Evolutionary conservation across 2,888 invertebrate species (phyloP).

Genomic region (Ctenicera cuprea): DNA sequence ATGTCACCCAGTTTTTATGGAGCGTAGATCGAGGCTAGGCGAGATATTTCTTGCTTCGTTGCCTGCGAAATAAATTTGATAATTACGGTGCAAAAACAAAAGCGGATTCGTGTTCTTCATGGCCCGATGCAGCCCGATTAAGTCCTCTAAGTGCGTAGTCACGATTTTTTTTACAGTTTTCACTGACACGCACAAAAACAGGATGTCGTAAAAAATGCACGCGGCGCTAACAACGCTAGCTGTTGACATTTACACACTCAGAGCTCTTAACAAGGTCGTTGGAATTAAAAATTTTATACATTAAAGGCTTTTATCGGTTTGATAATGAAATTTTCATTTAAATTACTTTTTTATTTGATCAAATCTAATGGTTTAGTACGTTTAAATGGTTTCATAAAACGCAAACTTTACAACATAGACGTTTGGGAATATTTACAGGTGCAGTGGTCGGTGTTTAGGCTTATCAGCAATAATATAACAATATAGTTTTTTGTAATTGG

Average conservation of each 20-base stretch:
- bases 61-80: constrained; percentile 49
- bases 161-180: constrained; percentile 47
- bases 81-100: constrained; percentile 48
- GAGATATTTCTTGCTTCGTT: constrained; percentile 44
- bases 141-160: constrained; percentile 47
- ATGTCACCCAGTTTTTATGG: constrained; percentile 48
- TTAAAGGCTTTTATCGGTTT: no score
- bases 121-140: constrained; percentile 45
- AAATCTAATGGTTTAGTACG: no score
- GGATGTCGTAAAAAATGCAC: constrained; percentile 38
- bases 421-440: no score
- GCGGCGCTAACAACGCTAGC: constrained; percentile 22
- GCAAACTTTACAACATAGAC: no score
- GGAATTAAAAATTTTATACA: not conserved
- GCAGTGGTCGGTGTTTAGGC: no score
- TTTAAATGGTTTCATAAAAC: no score
- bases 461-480: no score
- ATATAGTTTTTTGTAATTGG: no score
- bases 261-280: constrained; percentile 1
- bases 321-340: no score
- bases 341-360: no score
- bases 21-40: constrained; percentile 38
- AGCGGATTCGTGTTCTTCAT: constrained; percentile 50
- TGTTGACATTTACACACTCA: constrained; percentile 32
- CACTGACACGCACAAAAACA: constrained; percentile 50